phyloP scores from a whole-genome alignment of 1,140 invertebrate genomes.

The Calosoma granatense region DNA sequence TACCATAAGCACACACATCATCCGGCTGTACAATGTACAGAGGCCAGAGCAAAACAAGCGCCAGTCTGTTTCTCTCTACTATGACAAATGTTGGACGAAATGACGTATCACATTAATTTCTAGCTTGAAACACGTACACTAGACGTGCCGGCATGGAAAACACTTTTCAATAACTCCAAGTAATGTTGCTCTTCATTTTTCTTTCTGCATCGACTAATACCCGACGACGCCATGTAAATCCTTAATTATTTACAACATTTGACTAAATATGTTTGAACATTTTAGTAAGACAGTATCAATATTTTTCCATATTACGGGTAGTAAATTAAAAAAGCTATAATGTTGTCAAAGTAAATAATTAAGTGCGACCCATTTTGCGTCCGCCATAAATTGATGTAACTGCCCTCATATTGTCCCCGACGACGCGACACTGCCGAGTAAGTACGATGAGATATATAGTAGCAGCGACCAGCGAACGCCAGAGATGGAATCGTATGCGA shows the following conservation, averaged over 20 bases:
- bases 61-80: no score
- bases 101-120: constrained; percentile 4
- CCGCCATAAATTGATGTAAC: neutral
- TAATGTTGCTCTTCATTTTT: neutral
- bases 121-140: neutral
- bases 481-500: no score
- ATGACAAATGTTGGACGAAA: constrained; percentile 2
- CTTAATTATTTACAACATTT: neutral
- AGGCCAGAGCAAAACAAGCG: no score
- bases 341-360: neutral
- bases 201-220: neutral
- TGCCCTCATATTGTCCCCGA: neutral
- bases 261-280: neutral
- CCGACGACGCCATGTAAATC: neutral
- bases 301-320: neutral
- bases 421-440: no score
- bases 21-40: neutral
- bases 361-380: neutral
- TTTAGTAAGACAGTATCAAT: neutral
- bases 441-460: no score
- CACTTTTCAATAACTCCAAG: constrained; percentile 1
- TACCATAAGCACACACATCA: neutral
- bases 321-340: constrained; percentile 3
- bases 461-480: no score
- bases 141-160: neutral